Percentiles rank a stretch among this genome's conserved stretches.
Evolutionary conservation across 2,113 vertebrate genomes (phyloP).

Genomic region (Microtus richardsoni): DNA sequence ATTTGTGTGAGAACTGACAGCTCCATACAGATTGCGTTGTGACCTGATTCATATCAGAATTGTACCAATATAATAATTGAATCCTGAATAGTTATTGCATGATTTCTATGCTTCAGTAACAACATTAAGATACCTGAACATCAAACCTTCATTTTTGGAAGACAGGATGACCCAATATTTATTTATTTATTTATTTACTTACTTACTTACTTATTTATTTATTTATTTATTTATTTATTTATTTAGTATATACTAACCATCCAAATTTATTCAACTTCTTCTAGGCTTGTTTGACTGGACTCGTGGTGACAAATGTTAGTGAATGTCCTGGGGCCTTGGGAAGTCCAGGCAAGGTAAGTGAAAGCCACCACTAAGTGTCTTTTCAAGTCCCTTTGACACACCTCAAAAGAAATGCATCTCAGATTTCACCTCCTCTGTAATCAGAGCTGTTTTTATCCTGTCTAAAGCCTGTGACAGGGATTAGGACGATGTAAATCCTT

Average conservation of each 20-base stretch:
- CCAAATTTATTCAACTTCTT: neutral
- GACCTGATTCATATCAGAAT: neutral
- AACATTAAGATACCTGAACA: conserved; percentile 8
- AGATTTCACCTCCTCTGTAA: conserved; percentile 27
- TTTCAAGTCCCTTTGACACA: neutral
- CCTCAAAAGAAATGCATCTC: conserved; percentile 20
- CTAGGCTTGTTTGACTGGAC: neutral
- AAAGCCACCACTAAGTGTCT: neutral
- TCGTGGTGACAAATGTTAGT: neutral
- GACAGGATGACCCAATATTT: neutral
- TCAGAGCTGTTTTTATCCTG: conserved; percentile 44
- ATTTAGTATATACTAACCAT: neutral
- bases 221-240: neutral
- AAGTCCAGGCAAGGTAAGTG: conserved; percentile 34
- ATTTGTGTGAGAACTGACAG: neutral
- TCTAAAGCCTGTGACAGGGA: conserved; percentile 32
- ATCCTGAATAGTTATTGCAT: neutral
- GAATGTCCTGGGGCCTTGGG: neutral
- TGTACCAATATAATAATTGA: neutral
- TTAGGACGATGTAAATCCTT: conserved; percentile 50
- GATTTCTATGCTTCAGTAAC: neutral
- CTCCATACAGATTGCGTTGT: neutral
- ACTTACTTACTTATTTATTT: neutral
- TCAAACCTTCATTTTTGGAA: neutral
- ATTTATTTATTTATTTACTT: neutral